Evolutionary conservation across 2,113 vertebrate species (phyloP).

Genomic region (Hylia prasina): DNA sequence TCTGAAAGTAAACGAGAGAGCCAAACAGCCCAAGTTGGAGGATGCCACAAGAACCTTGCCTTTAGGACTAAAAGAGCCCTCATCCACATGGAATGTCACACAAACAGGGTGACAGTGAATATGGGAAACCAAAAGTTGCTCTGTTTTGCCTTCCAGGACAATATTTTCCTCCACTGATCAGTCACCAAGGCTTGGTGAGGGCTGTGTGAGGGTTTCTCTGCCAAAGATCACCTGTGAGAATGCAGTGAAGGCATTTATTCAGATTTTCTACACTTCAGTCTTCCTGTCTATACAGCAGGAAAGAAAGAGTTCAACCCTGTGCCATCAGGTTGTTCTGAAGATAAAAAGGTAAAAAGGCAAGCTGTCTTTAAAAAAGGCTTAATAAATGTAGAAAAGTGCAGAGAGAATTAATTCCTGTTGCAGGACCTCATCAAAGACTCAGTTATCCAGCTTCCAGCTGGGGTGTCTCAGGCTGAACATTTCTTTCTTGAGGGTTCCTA

Average conservation of each 20-base stretch:
- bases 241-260: background rate
- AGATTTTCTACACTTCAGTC: background rate
- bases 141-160: background rate
- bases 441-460: background rate
- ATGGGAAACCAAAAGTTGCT: background rate
- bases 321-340: rapidly evolving
- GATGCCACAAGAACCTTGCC: background rate
- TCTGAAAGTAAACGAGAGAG: background rate
- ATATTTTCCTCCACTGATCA: background rate
- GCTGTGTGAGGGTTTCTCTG: background rate
- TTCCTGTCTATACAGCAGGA: background rate
- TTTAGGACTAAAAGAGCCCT: background rate
- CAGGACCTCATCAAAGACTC: background rate
- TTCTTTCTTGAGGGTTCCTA: background rate
- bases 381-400: background rate
- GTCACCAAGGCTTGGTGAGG: background rate
- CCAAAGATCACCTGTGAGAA: background rate
- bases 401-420: background rate
- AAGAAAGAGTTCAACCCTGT: background rate
- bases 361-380: background rate
- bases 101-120: background rate
- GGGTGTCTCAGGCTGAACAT: background rate
- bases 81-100: background rate
- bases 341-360: background rate
- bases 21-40: background rate